These are phyloP conservation scores for Troides helena DNA, from an alignment of 2,888 invertebrate genomes.

Conservation along the genomic window DNA sequence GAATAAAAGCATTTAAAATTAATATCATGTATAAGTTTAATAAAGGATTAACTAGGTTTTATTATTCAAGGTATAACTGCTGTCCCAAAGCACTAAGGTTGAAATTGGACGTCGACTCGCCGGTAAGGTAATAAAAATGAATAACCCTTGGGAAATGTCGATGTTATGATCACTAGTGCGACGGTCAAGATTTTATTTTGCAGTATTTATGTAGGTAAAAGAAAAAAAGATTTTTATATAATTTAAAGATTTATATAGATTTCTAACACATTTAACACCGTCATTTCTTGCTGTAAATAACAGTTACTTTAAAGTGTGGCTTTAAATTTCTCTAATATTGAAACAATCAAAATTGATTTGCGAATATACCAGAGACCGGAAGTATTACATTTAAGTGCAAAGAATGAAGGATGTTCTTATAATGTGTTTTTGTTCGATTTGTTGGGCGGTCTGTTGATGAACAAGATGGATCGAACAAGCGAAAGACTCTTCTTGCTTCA, in stretches of 20 bases:
- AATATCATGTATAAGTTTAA: constrained; percentile 8
- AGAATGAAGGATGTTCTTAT: no score
- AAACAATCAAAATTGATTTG: no score
- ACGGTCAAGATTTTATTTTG: constrained; percentile 39
- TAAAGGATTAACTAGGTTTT: constrained; percentile 21
- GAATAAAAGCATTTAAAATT: background rate
- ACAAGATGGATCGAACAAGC: no score
- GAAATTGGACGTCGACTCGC: constrained; percentile 31
- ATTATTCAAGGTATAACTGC: constrained; percentile 19
- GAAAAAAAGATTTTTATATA: background rate
- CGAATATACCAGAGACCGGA: no score
- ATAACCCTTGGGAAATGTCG: constrained; percentile 33
- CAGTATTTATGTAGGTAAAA: constrained; percentile 36
- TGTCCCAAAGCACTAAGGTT: constrained; percentile 30
- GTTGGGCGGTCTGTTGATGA: no score
- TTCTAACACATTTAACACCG: no score
- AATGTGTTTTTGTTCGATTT: no score
- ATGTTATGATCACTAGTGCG: constrained; percentile 35
- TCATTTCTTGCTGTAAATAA: no score
- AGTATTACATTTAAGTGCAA: no score
- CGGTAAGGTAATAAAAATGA: constrained; percentile 33
- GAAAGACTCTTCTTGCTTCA: no score
- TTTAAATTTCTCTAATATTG: no score
- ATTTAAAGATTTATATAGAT: background rate
- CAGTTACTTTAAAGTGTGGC: no score